These are phyloP conservation scores for Aurelia sp. DNA, from an alignment of 30 jellyfish, hydroid and myxozoan genomes.

Conservation along the genomic window DNA sequence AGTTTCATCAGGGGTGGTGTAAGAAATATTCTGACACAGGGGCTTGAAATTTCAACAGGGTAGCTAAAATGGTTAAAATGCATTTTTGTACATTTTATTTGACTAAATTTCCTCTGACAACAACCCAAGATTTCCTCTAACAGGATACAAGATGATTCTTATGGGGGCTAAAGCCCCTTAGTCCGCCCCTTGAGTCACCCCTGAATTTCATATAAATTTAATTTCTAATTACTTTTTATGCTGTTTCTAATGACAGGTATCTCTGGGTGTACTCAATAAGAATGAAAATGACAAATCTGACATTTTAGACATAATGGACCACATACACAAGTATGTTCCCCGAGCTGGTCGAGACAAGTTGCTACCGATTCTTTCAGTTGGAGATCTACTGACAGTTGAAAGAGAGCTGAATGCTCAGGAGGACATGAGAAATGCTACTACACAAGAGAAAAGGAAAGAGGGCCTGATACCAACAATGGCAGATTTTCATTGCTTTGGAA, in stretches of 20 bases:
- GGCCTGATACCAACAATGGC: conserved; percentile 6
- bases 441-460: neutral
- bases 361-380: neutral
- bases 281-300: neutral
- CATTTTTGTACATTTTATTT: too few relatives aligned
- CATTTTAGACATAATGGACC: neutral
- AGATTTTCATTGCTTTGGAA: conserved; percentile 4
- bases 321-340: conserved; percentile 10
- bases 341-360: neutral
- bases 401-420: conserved; percentile 3
- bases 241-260: neutral
- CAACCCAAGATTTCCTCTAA: too few relatives aligned
- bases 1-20: too few relatives aligned
- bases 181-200: too few relatives aligned
- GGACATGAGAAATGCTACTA: neutral
- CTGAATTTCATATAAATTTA: too few relatives aligned
- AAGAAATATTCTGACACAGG: too few relatives aligned
- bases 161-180: too few relatives aligned
- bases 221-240: too few relatives aligned
- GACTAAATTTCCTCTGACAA: too few relatives aligned
- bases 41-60: too few relatives aligned
- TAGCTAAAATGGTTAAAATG: too few relatives aligned
- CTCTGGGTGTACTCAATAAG: conserved; percentile 7
- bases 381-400: conserved; percentile 3
- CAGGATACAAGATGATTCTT: too few relatives aligned